Percentiles rank a stretch among this genome's conserved stretches.
phyloP scores from a whole-genome alignment of 2,888 invertebrate genomes.

The Athalia rosae region DNA sequence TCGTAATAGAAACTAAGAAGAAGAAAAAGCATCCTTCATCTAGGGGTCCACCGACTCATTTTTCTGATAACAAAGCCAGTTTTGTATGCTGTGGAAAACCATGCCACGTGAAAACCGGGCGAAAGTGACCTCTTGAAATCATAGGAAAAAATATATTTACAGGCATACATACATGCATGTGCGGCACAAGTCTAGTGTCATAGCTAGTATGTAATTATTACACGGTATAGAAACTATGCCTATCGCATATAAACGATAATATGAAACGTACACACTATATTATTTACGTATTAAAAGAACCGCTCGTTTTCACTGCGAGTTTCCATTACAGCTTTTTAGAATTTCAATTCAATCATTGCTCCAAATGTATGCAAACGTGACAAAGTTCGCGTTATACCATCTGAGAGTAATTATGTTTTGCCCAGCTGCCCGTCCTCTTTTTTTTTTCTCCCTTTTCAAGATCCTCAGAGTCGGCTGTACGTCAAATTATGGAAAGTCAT shows the following conservation, averaged over 20 bases:
- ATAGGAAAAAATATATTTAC: neutral
- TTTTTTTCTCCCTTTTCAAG: slow-evolving; percentile 1
- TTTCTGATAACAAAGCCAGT: neutral
- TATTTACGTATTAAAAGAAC: neutral
- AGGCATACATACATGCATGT: neutral
- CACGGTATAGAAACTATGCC: slow-evolving; percentile 11
- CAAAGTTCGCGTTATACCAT: neutral
- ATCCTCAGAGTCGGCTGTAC: slow-evolving; percentile 17
- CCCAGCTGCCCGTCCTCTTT: neutral
- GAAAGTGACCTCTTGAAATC: slow-evolving; percentile 8
- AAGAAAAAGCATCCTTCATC: slow-evolving; percentile 59
- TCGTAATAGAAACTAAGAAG: slow-evolving; percentile 56
- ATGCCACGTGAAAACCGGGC: slow-evolving; percentile 2
- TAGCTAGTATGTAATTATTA: neutral
- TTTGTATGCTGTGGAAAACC: neutral
- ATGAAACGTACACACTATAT: neutral
- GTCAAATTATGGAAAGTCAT: slow-evolving; percentile 8
- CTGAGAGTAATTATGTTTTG: neutral
- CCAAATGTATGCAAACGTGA: neutral
- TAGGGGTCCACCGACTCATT: slow-evolving; percentile 42
- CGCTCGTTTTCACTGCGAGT: neutral
- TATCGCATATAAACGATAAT: slow-evolving; percentile 35
- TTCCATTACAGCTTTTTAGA: neutral
- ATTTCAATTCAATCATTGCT: neutral
- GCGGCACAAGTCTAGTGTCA: neutral